Evolutionary conservation across 2,113 vertebrate species (phyloP).

Genomic region (Odontesthes bonariensis): DNA sequence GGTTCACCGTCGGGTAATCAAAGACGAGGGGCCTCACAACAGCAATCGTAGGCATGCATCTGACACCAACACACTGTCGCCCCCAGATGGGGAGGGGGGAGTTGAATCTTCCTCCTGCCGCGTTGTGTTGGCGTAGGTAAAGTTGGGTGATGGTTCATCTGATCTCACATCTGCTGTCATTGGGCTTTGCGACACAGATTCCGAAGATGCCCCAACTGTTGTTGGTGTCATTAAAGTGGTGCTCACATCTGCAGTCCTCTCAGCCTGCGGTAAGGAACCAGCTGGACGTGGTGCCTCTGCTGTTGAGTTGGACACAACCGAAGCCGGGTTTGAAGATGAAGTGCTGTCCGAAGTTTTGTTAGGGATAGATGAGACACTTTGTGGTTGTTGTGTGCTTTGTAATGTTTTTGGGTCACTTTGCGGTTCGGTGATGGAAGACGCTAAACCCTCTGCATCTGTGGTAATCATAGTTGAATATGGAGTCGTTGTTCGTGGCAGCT

Average conservation of each 20-base stretch:
- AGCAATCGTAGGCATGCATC: constrained; percentile 12
- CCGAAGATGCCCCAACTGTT: neutral
- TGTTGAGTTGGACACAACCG: neutral
- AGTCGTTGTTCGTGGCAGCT: no score
- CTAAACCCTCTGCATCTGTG: neutral
- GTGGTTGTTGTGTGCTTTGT: neutral
- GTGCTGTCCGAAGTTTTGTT: no score
- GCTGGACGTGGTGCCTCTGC: neutral
- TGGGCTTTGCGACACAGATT: neutral
- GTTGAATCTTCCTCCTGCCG: neutral
- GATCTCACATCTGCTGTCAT: neutral
- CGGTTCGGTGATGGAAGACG: neutral
- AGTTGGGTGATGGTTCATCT: neutral
- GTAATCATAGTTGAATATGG: no score
- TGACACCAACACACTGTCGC: constrained; percentile 15
- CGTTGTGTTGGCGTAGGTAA: neutral
- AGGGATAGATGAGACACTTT: neutral
- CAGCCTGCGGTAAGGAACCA: neutral
- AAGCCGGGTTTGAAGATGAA: neutral
- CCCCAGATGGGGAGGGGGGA: neutral
- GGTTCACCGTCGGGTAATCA: constrained; percentile 23
- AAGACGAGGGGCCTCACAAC: constrained; percentile 22
- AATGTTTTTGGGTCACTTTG: neutral
- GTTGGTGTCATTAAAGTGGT: neutral
- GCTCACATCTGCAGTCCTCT: neutral